A percentile compares a stretch with the other conserved stretches of the same genome.
Conservation (phyloP, 2,113 vertebrate species). For the Lagopus muta region DNA sequence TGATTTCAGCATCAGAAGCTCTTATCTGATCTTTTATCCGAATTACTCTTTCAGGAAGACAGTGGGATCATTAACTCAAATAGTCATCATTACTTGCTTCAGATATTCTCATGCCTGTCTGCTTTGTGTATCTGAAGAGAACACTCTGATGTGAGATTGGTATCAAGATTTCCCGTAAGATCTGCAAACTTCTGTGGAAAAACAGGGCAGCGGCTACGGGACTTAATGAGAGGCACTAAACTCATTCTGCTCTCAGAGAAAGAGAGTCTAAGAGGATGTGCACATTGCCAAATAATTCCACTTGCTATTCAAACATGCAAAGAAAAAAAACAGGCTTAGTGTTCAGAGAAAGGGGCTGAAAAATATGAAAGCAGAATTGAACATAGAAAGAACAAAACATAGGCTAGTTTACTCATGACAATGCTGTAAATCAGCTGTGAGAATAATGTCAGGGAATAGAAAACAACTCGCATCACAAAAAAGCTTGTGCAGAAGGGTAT, state of each 20-base stretch:
- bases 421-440: background rate
- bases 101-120: conserved; percentile 48
- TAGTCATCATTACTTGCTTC: conserved; percentile 19
- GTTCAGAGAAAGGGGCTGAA: conserved; percentile 9
- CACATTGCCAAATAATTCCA: conserved; percentile 59
- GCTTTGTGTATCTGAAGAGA: conserved; percentile 60
- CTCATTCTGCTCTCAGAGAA: conserved; percentile 52
- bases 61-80: background rate
- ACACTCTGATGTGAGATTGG: background rate
- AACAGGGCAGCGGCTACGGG: conserved; percentile 54
- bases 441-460: background rate
- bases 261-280: conserved; percentile 34
- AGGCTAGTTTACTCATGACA: background rate
- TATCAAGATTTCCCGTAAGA: conserved; percentile 68
- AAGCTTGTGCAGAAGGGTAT: background rate
- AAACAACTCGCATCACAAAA: background rate
- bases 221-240: conserved; percentile 53
- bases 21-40: background rate
- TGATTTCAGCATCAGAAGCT: background rate
- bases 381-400: background rate
- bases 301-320: conserved; percentile 12
- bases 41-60: conserved; percentile 42
- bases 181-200: conserved; percentile 58
- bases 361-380: conserved; percentile 29
- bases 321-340: background rate